These are phyloP conservation scores for Ctenodactylus gundi DNA, from an alignment of 2,113 vertebrate genomes.

Conservation along the genomic window DNA sequence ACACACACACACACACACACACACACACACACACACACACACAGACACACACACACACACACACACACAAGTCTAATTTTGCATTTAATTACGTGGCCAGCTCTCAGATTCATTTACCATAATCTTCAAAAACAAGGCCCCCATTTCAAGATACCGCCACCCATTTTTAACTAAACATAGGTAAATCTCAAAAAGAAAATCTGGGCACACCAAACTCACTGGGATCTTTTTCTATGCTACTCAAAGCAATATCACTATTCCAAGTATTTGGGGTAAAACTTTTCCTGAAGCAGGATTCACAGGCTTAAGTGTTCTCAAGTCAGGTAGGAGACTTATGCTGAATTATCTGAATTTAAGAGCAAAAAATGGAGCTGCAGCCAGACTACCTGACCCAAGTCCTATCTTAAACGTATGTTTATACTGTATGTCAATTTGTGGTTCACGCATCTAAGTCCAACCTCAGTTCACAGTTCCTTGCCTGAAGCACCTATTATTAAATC, in stretches of 20 bases:
- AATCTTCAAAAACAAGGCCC: too few relatives aligned
- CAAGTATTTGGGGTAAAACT: background rate
- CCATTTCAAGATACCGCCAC: background rate
- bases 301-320: background rate
- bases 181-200: too few relatives aligned
- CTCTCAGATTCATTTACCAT: background rate
- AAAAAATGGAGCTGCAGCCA: background rate
- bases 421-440: background rate
- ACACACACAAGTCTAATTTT: background rate
- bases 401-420: background rate
- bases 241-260: background rate
- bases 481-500: background rate
- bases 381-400: background rate
- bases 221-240: background rate
- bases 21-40: too few relatives aligned
- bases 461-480: background rate
- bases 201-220: background rate
- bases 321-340: background rate
- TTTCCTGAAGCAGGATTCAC: background rate
- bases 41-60: too few relatives aligned
- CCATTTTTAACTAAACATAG: background rate
- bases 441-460: background rate
- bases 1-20: too few relatives aligned
- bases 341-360: background rate
- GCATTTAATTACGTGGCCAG: background rate